phyloP scores from a whole-genome alignment of 2,113 vertebrate genomes.

The Eptesicus fuscus region DNA sequence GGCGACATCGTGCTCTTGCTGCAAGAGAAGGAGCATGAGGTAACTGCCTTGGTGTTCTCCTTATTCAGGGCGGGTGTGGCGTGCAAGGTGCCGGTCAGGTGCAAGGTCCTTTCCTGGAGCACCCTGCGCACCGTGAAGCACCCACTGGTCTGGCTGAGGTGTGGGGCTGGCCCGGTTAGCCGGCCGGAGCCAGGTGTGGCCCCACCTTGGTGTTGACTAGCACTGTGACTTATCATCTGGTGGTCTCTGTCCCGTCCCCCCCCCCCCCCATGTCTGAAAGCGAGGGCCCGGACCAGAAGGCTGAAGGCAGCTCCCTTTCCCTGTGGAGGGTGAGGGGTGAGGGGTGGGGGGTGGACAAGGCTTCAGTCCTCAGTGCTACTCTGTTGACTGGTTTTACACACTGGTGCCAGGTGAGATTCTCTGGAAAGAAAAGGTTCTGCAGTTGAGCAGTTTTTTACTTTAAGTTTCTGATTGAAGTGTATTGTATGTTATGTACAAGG shows the following conservation, averaged over 20 bases:
- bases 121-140: neutral
- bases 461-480: neutral
- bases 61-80: neutral
- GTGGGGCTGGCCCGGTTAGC: neutral
- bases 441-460: neutral
- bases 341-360: no score
- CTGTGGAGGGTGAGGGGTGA: no score
- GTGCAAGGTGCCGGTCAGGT: neutral
- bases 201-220: neutral
- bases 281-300: neutral
- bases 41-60: slow-evolving; percentile 70
- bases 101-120: neutral
- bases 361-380: neutral
- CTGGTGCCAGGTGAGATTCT: neutral
- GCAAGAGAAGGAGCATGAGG: slow-evolving; percentile 98
- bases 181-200: neutral
- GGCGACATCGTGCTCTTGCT: slow-evolving; percentile 97
- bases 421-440: neutral
- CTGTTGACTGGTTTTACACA: neutral
- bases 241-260: neutral
- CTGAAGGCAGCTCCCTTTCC: neutral
- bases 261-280: neutral
- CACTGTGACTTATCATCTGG: neutral
- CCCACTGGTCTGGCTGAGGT: neutral
- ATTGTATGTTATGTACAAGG: neutral